Conservation (phyloP, 2,888 invertebrate species). For the Strigamia crassipes region DNA sequence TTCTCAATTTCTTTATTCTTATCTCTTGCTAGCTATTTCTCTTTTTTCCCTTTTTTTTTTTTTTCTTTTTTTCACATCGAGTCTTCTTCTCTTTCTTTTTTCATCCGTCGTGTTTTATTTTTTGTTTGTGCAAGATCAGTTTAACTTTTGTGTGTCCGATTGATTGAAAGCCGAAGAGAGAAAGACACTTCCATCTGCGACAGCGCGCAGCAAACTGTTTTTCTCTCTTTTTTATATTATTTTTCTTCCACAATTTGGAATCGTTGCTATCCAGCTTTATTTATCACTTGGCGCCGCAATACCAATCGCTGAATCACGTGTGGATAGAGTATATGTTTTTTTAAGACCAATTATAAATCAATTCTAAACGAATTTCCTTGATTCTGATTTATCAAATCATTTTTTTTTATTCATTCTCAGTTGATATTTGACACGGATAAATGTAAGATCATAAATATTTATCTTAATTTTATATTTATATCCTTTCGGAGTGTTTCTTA, state of each 20-base stretch:
- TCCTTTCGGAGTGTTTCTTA: neutral
- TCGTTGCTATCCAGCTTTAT: neutral
- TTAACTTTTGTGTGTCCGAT: constrained; percentile 24
- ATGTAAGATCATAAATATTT: neutral
- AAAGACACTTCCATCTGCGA: constrained; percentile 24
- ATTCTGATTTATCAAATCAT: neutral
- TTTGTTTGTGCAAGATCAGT: constrained; percentile 34
- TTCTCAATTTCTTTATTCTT: constrained; percentile 11
- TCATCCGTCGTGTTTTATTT: constrained; percentile 11
- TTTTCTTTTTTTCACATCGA: neutral
- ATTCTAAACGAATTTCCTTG: neutral
- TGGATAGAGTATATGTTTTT: too few relatives aligned
- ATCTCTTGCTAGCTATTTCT: neutral
- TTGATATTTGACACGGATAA: neutral
- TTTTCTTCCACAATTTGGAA: neutral
- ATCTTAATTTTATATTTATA: neutral
- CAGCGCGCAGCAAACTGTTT: neutral
- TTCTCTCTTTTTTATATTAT: neutral
- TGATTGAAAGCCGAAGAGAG: constrained; percentile 36
- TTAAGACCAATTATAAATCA: neutral
- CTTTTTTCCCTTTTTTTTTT: too few relatives aligned
- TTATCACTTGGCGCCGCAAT: neutral
- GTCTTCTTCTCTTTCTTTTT: neutral
- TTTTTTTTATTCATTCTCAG: neutral
- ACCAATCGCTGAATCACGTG: neutral